phyloP scores from a whole-genome alignment of 2,113 vertebrate genomes.

The Oncorhynchus kisutch region DNA sequence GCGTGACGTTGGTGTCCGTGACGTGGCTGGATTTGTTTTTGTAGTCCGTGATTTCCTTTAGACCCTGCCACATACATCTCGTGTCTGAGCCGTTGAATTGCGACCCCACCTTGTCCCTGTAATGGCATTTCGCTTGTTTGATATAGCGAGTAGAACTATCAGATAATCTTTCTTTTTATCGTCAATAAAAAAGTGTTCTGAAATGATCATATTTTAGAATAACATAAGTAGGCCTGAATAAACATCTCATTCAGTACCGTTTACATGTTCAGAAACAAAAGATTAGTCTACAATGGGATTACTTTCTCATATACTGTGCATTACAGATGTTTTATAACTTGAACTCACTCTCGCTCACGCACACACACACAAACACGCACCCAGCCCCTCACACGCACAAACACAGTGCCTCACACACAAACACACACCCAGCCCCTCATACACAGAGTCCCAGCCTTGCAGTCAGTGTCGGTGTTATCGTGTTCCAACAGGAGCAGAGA shows the following conservation, averaged over 20 bases:
- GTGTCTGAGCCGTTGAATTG: no score
- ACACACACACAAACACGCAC: conserved; percentile 1
- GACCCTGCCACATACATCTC: no score
- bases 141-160: no score
- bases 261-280: conserved; percentile 1
- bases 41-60: no score
- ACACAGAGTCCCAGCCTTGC: not conserved
- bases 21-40: no score
- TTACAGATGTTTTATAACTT: not conserved
- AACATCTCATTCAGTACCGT: not conserved
- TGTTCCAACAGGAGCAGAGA: conserved; percentile 27
- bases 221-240: not conserved
- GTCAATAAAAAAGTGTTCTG: not conserved
- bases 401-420: not conserved
- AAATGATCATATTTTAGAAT: not conserved
- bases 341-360: conserved; percentile 2
- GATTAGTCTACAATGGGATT: not conserved
- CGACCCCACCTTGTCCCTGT: no score
- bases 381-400: not conserved
- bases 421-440: conserved; percentile 14
- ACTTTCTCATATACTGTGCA: not conserved
- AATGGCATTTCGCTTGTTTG: no score
- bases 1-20: no score
- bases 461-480: conserved; percentile 9
- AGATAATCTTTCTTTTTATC: no score